These are phyloP conservation scores for Drosophila albomicans DNA, from an alignment of 1,140 invertebrate genomes.

Conservation along the genomic window DNA sequence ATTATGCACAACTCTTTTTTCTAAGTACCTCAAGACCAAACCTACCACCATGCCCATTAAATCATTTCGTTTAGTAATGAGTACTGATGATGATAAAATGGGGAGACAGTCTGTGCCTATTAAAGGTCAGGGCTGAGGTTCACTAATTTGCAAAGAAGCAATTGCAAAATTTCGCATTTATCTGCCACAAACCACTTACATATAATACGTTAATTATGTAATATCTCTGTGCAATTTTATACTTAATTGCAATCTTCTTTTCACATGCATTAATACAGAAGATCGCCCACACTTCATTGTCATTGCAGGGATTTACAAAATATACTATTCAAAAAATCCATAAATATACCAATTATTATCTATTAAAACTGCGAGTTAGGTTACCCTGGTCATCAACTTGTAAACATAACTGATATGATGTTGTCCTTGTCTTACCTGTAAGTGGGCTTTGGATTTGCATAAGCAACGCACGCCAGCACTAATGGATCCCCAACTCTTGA, in stretches of 20 bases:
- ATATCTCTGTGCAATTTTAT: neutral
- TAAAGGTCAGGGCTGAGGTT: slow-evolving; percentile 27
- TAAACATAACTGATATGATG: neutral
- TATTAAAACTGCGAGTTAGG: neutral
- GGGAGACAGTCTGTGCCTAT: slow-evolving; percentile 1
- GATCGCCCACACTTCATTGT: no score
- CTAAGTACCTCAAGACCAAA: slow-evolving; percentile 20
- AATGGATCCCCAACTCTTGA: slow-evolving; percentile 86
- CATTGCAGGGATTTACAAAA: no score
- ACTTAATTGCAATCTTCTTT: neutral
- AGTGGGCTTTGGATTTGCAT: slow-evolving; percentile 87
- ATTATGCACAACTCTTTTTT: slow-evolving; percentile 25
- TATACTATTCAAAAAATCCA: no score
- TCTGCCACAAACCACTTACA: slow-evolving; percentile 1
- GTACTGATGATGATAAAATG: slow-evolving; percentile 8
- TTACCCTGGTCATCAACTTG: neutral
- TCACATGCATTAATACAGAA: no score
- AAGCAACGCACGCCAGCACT: slow-evolving; percentile 89
- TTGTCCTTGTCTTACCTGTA: slow-evolving; percentile 85
- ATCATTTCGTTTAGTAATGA: slow-evolving; percentile 25
- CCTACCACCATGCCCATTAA: slow-evolving; percentile 15
- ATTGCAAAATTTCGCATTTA: slow-evolving; percentile 4
- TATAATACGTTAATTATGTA: neutral
- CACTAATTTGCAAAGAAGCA: neutral
- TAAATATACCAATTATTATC: neutral